Evolutionary conservation across 2,888 invertebrate species (phyloP).

Genomic region (Thymelicus acteon): DNA sequence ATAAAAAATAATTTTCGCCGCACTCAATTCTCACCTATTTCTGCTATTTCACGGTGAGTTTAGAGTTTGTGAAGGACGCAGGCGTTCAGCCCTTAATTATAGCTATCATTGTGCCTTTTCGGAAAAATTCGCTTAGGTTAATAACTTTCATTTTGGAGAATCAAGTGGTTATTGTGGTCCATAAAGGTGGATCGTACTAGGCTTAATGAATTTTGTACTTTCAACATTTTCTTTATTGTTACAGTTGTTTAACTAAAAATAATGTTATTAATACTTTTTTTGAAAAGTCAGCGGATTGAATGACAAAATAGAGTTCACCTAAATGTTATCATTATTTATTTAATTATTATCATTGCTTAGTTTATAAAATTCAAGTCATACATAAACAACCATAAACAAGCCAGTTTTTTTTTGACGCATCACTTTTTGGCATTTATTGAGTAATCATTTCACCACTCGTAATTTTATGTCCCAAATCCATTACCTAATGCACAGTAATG

Average conservation of each 20-base stretch:
- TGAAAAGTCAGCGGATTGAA: no score
- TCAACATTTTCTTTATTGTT: no score
- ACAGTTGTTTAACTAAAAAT: no score
- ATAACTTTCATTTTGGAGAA: background rate
- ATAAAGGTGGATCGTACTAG: background rate
- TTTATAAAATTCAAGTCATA: no score
- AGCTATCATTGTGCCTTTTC: background rate
- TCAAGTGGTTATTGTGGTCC: background rate
- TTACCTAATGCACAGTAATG: constrained; percentile 76
- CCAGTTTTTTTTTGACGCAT: no score
- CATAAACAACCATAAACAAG: no score
- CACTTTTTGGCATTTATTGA: background rate
- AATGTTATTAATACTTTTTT: no score
- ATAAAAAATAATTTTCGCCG: background rate
- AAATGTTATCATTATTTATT: no score
- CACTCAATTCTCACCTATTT: background rate
- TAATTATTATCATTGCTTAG: no score
- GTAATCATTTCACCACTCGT: constrained; percentile 24
- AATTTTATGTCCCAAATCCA: constrained; percentile 60
- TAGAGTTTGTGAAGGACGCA: background rate
- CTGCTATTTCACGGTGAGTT: background rate
- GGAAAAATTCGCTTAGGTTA: background rate
- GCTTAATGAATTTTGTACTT: no score
- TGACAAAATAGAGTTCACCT: no score
- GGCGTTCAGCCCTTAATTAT: background rate